phyloP scores from a whole-genome alignment of 1,140 invertebrate genomes.

The Eurosta solidaginis region DNA sequence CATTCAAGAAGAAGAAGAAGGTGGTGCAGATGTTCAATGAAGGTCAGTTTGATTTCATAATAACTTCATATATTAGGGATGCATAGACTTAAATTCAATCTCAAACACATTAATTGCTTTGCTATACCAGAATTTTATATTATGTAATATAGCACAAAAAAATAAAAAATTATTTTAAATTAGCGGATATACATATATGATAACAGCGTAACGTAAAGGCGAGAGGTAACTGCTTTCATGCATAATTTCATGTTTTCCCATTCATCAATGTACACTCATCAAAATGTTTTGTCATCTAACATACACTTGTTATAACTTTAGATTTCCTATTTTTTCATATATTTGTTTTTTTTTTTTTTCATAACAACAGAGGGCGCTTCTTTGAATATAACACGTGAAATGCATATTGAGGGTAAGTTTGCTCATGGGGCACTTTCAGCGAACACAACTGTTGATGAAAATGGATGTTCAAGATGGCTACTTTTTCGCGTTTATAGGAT shows the following conservation, averaged over 20 bases:
- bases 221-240: conserved; percentile 44
- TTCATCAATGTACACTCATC: background rate
- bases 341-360: background rate
- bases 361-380: conserved; percentile 49
- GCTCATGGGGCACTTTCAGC: too few species aligned
- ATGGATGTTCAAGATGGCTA: too few species aligned
- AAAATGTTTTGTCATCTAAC: conserved; percentile 25
- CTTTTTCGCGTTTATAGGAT: too few species aligned
- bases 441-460: too few species aligned
- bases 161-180: background rate
- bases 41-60: conserved; percentile 62
- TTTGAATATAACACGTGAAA: conserved; percentile 54
- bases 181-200: conserved; percentile 52
- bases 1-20: conserved; percentile 68
- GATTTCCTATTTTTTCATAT: background rate
- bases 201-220: conserved; percentile 49
- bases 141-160: background rate
- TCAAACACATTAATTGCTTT: background rate
- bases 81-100: background rate
- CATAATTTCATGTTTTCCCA: background rate
- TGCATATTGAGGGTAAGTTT: conserved; percentile 50
- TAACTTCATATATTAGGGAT: background rate
- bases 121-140: background rate
- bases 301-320: background rate
- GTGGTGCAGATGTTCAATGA: conserved; percentile 62